These are phyloP conservation scores for Oxycera nigricornis DNA, from an alignment of 2,888 invertebrate genomes.

Conservation along the genomic window DNA sequence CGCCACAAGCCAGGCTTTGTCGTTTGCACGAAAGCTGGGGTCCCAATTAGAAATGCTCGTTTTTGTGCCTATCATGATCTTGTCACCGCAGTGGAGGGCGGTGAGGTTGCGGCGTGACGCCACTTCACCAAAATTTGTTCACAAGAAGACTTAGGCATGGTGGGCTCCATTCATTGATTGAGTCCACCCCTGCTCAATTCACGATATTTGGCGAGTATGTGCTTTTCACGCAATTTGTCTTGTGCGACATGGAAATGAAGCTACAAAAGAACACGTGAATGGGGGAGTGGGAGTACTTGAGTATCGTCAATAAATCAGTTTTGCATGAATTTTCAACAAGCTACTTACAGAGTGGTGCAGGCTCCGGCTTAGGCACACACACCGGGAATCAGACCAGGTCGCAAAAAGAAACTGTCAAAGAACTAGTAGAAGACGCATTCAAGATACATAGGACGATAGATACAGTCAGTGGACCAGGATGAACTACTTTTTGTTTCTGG, in stretches of 20 bases:
- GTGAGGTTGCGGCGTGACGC: background rate
- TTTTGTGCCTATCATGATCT: conserved; percentile 15
- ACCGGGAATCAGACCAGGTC: background rate
- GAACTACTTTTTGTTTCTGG: conserved; percentile 30
- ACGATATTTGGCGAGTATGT: background rate
- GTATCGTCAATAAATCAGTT: conserved; percentile 35
- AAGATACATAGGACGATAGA: conserved; percentile 11
- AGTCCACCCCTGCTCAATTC: too few relatives aligned
- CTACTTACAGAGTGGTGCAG: background rate
- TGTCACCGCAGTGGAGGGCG: background rate
- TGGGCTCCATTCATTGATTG: background rate
- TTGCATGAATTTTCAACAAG: conserved; percentile 26
- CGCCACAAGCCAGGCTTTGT: background rate
- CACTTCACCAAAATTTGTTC: background rate
- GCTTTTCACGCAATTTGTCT: conserved; percentile 14
- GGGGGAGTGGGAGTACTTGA: conserved; percentile 31
- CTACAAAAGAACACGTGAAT: conserved; percentile 12
- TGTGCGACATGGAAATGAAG: conserved; percentile 16
- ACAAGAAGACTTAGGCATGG: background rate
- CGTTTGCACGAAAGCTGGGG: background rate
- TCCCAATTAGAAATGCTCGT: conserved; percentile 14
- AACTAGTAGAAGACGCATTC: background rate
- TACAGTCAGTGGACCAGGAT: conserved; percentile 28
- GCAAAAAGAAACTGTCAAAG: background rate
- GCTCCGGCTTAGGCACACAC: background rate